Conservation (phyloP, 2,797 vertebrate species). For the Anas capensis region DNA sequence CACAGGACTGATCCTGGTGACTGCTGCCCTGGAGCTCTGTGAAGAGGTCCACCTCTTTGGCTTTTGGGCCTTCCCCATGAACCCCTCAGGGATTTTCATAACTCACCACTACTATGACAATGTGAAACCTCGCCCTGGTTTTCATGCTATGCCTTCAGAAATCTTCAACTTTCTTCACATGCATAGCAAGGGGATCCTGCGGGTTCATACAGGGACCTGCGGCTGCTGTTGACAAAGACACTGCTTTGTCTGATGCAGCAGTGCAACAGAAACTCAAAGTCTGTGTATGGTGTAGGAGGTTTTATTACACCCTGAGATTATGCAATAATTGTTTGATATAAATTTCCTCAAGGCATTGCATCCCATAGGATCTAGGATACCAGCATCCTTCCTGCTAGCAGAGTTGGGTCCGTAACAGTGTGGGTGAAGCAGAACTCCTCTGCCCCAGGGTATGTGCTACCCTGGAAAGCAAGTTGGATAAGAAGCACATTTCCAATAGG, state of each 20-base stretch:
- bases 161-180: conserved; percentile 98
- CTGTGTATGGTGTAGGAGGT: not conserved
- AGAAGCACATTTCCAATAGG: conserved; percentile 69
- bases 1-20: conserved; percentile 95
- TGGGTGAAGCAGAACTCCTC: conserved; percentile 2
- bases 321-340: conserved; percentile 78
- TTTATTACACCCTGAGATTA: conserved; percentile 60
- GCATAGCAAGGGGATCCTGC: conserved; percentile 94
- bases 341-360: conserved; percentile 62
- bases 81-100: conserved; percentile 93
- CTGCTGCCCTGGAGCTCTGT: conserved; percentile 94
- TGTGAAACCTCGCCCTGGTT: conserved; percentile 95
- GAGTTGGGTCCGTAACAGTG: not conserved
- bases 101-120: conserved; percentile 99
- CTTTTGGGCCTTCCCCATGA: conserved; percentile 99
- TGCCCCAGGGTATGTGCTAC: not conserved
- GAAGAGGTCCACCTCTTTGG: conserved; percentile 98
- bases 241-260: not conserved
- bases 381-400: conserved; percentile 24
- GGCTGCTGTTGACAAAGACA: conserved; percentile 80
- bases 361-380: conserved; percentile 47
- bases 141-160: conserved; percentile 97
- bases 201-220: conserved; percentile 92
- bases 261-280: not conserved
- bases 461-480: conserved; percentile 6